Evolutionary conservation across 92 coral and sea anemone species (phyloP).

Genomic region (Virgularia gustaviana): DNA sequence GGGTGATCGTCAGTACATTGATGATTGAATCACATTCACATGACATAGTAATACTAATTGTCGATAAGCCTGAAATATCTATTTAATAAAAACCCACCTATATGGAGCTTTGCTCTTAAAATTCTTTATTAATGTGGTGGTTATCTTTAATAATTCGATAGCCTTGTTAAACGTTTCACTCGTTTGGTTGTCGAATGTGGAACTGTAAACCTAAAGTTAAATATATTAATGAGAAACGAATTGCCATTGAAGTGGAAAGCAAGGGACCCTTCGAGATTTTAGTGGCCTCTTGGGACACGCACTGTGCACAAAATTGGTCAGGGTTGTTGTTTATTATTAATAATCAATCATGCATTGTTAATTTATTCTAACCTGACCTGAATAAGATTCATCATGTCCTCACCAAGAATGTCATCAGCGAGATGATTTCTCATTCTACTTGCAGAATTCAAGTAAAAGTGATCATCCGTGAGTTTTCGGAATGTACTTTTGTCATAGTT

Average conservation of each 20-base stretch:
- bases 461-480: conserved; percentile 29
- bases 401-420: conserved; percentile 41
- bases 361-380: too few relatives aligned
- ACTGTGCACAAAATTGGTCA: too few relatives aligned
- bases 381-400: conserved; percentile 27
- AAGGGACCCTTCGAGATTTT: neutral
- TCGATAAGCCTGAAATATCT: neutral
- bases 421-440: conserved; percentile 40
- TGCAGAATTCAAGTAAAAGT: conserved; percentile 26
- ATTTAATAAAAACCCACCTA: neutral
- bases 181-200: neutral
- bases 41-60: neutral
- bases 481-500: conserved; percentile 25
- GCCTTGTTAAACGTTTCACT: conserved; percentile 1
- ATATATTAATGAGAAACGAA: neutral
- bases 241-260: too few relatives aligned
- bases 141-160: conserved; percentile 3
- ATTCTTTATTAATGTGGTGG: conserved; percentile 22
- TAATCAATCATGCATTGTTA: neutral
- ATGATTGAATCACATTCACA: too few relatives aligned
- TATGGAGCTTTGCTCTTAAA: conserved; percentile 29
- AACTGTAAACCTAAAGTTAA: neutral
- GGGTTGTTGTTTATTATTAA: neutral
- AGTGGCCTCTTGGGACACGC: too few relatives aligned
- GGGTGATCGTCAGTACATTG: too few relatives aligned